These are phyloP conservation scores for Chrysaora quinquecirrha DNA, from an alignment of 30 jellyfish, hydroid and myxozoan genomes.

Conservation along the genomic window DNA sequence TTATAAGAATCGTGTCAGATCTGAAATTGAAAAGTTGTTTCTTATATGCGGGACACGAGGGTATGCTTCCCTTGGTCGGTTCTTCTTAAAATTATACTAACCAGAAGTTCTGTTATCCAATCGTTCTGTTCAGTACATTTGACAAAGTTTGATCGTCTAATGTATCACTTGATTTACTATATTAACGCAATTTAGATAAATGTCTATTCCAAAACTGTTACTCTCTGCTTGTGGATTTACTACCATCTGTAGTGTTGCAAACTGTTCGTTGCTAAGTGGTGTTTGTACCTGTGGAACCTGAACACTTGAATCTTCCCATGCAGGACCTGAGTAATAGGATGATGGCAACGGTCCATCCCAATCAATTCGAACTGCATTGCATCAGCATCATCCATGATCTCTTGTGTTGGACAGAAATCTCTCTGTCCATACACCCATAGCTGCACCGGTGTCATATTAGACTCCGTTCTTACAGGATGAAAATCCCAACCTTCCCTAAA, in stretches of 20 bases:
- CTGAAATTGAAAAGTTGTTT: constrained; percentile 11
- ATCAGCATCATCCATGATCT: background rate
- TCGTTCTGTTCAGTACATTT: background rate
- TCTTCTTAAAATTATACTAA: background rate
- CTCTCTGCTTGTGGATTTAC: constrained; percentile 15
- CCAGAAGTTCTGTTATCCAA: constrained; percentile 1
- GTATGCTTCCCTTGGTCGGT: background rate
- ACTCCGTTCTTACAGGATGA: constrained; percentile 25
- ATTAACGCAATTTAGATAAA: constrained; percentile 8
- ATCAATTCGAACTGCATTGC: constrained; percentile 15
- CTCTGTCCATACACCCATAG: constrained; percentile 27
- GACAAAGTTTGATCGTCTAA: background rate
- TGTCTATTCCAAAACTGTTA: constrained; percentile 13
- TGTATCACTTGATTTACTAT: background rate
- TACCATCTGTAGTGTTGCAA: background rate
- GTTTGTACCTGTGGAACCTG: constrained; percentile 7
- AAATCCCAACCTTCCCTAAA: constrained; percentile 11
- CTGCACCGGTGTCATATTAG: constrained; percentile 31
- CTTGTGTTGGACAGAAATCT: constrained; percentile 2
- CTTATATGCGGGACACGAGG: constrained; percentile 2
- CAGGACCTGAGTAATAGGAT: constrained; percentile 2
- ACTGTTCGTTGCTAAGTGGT: constrained; percentile 1
- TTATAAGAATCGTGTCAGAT: constrained; percentile 21
- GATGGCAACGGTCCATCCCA: constrained; percentile 29
- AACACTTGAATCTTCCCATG: constrained; percentile 15